These are phyloP conservation scores for Drosophila hydei DNA, from an alignment of 1,140 invertebrate species.

Conservation along the genomic window DNA sequence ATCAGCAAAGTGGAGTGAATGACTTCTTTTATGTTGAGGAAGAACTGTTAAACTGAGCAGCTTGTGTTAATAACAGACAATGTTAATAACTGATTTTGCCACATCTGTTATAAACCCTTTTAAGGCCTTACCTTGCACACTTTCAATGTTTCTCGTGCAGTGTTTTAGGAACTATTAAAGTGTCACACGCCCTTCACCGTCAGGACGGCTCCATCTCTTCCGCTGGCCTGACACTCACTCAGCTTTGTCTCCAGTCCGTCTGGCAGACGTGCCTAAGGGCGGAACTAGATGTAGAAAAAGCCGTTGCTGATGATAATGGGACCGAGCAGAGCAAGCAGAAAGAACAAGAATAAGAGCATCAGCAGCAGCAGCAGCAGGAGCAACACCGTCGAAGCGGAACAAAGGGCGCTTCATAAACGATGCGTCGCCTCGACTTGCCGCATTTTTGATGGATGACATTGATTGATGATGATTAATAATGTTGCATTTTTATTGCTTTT, in stretches of 20 bases:
- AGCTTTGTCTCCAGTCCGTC: slow-evolving; percentile 31
- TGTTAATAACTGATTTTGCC: not conserved
- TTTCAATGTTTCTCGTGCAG: too few species aligned
- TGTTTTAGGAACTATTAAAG: slow-evolving; percentile 19
- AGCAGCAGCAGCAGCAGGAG: slow-evolving; percentile 1
- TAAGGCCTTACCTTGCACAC: too few species aligned
- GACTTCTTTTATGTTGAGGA: too few species aligned
- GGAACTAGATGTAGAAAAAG: slow-evolving; percentile 23
- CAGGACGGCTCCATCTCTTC: not conserved
- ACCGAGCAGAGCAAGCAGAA: slow-evolving; percentile 30
- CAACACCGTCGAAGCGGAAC: slow-evolving; percentile 1
- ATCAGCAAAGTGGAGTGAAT: too few species aligned
- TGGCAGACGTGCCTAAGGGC: slow-evolving; percentile 23
- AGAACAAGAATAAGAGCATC: not conserved
- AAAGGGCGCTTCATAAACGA: slow-evolving; percentile 38
- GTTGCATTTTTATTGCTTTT: slow-evolving; percentile 83
- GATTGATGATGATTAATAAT: slow-evolving; percentile 83
- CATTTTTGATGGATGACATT: slow-evolving; percentile 82
- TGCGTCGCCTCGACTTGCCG: slow-evolving; percentile 29
- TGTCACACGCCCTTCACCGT: not conserved
- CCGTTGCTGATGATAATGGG: slow-evolving; percentile 70
- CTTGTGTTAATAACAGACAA: not conserved
- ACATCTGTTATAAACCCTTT: too few species aligned
- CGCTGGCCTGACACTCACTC: not conserved
- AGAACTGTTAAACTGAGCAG: not conserved